Evolutionary conservation across 2,113 vertebrate species (phyloP), one percentile per base, ranked within the genome.

Genomic region (Catharus minimus): DNA sequence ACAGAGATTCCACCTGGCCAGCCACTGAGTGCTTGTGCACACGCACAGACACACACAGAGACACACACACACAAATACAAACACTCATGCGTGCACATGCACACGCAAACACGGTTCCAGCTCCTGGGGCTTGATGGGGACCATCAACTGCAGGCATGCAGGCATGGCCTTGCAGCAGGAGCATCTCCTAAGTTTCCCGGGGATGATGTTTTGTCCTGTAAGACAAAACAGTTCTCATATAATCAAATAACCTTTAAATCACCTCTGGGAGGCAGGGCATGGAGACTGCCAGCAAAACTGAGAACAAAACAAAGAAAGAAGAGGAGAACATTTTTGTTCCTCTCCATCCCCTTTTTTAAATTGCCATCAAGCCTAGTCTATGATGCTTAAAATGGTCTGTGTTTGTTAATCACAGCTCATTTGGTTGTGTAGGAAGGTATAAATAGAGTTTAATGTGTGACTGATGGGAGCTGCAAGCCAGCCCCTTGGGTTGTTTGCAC

Each of bases 21-120:
- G 36, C 1, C 38, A 5, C 20, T 21, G 27, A 17, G 9, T 47
- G 16, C 10, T 13, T 0, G 0, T 22, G 11, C n/a, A 10, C n/a
- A 33, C n/a, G 4, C 16, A 12, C 52, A 30, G 19, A n/a, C 0
- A 5, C 7, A 9, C 22, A 55, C 5, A 49, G 39, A 39, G 39
- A 39, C 52, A 30, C 22, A n/a, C 0, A 55, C 5, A 49, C 7
- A 21, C 3, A 11, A 5, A 6, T 2, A 28, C 17, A 15, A 14
- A 22, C 22, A 4, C 17, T 15, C 5, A 0, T 1, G 2, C 18
- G 49, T 61, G 47, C 56, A 24, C n/a, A 5, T 8, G 26, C 64
- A 49, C 41, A 6, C 24, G 17, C 30, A 17, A 15, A 72, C 36
- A 33, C 1, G 0, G 17, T 38, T 76, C 62, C 55, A 62, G 78